A percentile compares a stretch with the other conserved stretches of the same genome.
These are phyloP conservation scores for Mythimna vitellina DNA, from an alignment of 2,888 invertebrate species.

Conservation along the genomic window DNA sequence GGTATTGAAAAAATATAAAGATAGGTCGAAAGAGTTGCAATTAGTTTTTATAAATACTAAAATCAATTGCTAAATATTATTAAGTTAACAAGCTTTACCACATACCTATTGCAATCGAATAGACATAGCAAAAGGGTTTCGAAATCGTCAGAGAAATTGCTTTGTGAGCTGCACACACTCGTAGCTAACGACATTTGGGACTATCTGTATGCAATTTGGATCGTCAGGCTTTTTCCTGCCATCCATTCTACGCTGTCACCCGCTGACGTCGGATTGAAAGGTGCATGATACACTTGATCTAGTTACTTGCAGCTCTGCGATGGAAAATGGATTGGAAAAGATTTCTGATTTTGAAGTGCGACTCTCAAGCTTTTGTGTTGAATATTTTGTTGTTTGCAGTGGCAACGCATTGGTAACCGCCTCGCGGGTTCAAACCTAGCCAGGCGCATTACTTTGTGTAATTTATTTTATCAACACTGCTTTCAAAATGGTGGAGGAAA, in stretches of 20 bases:
- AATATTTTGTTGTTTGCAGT: too few relatives aligned
- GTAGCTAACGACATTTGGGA: conserved; percentile 44
- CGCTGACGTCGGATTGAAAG: conserved; percentile 43
- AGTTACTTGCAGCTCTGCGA: conserved; percentile 16
- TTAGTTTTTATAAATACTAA: too few relatives aligned
- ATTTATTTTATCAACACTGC: too few relatives aligned
- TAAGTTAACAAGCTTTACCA: background rate
- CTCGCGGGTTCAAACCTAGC: too few relatives aligned
- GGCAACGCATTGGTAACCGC: too few relatives aligned
- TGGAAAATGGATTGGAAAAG: conserved; percentile 9
- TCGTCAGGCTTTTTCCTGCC: conserved; percentile 44
- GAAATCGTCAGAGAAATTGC: conserved; percentile 31
- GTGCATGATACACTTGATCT: conserved; percentile 24
- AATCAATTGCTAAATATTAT: background rate
- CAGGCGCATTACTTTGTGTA: too few relatives aligned
- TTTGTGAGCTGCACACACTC: background rate
- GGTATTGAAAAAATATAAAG: too few relatives aligned
- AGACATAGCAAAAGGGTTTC: background rate
- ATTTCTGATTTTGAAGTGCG: background rate
- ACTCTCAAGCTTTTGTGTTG: too few relatives aligned
- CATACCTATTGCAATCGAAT: background rate
- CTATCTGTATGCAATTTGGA: conserved; percentile 48
- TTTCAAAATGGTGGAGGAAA: too few relatives aligned
- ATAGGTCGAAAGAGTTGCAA: too few relatives aligned
- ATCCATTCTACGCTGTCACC: conserved; percentile 38